phyloP scores from a whole-genome alignment of 1,140 invertebrate species.

The Procambarus virginalis region DNA sequence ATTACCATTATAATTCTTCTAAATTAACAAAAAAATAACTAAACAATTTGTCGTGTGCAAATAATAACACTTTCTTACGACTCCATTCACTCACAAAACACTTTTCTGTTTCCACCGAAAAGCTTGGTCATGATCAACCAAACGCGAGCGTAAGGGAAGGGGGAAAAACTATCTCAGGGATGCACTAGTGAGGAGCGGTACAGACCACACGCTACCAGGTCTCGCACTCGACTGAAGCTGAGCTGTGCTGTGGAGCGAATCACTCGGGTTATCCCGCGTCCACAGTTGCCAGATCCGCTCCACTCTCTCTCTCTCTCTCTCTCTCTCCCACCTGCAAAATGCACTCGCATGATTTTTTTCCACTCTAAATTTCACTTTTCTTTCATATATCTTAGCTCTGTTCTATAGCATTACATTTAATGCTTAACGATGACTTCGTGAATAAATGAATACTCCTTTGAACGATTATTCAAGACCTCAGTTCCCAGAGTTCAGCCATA shows the following conservation, averaged over 20 bases:
- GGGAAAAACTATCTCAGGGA: slow-evolving; percentile 29
- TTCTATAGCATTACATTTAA: no score
- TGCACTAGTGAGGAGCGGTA: slow-evolving; percentile 34
- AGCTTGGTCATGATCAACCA: slow-evolving; percentile 24
- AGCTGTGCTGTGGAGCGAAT: slow-evolving; percentile 30
- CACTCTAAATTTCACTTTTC: no score
- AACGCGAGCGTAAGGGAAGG: not conserved
- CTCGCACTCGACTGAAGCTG: slow-evolving; percentile 52
- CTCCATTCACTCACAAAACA: slow-evolving; percentile 43
- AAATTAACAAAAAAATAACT: slow-evolving; percentile 26
- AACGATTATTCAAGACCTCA: no score
- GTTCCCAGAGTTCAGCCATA: no score
- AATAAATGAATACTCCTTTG: no score
- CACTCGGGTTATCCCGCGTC: slow-evolving; percentile 14
- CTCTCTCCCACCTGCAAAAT: not conserved
- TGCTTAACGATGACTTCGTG: no score
- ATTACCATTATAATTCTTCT: slow-evolving; percentile 18
- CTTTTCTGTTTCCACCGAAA: slow-evolving; percentile 22
- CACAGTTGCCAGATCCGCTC: slow-evolving; percentile 22
- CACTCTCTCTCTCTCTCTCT: not conserved
- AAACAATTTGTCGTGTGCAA: slow-evolving; percentile 6
- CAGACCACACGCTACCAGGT: slow-evolving; percentile 39
- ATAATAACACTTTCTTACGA: slow-evolving; percentile 22
- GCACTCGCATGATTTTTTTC: no score
- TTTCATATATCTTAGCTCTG: no score